Base-by-base conservation (phyloP, 2,888 invertebrate genomes). In the Epirrhoe tristata region DNA sequence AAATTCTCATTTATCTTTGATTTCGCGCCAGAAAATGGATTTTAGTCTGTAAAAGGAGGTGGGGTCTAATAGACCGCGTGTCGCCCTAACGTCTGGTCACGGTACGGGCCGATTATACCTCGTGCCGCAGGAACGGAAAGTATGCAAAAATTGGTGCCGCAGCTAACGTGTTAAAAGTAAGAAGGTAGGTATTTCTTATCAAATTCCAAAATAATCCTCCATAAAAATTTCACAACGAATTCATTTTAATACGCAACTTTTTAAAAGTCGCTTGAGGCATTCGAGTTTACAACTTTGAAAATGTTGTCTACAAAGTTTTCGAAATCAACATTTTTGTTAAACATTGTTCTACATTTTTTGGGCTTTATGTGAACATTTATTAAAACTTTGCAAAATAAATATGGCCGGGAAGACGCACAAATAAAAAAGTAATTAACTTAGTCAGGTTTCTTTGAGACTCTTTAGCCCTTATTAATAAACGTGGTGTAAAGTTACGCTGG, bases 201-300 rank as follows among this genome's bases (percentile, higher is more conserved):
- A 57, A 67, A 63, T 36, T 57, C 48, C 36, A 12, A 52, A n/a
- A n/a, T n/a, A n/a, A 55, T 48, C 6, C 14, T 31, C 17, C 17
- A 32, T 63, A 50, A 57, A 59, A 67, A 67, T 53, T 67, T 64
- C 10, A 14, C 61, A 58, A 57, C 63, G 57, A 67, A 61, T 58
- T 64, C 57, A 61, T 66, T 67, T 60, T 53, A 14, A 10, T 48
- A 39, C 51, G 52, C 12, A 12, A 43, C 39, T 43, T 43, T 59
- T 56, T 59, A 55, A 43, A 59, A 67, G 63, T 56, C 31, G 60
- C 63, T 17, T 14, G 36, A 58, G 58, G 67, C 57, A 50, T 62
- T 66, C 16, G 50, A 56, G 56, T 6, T 3, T 12, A 43, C 46
- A 60, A 63, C 52, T 67, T 63, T 52, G 46, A 52, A 63, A 63